phyloP scores from a whole-genome alignment of 1,140 invertebrate genomes.

The Pseudomyrmex cubaensis region DNA sequence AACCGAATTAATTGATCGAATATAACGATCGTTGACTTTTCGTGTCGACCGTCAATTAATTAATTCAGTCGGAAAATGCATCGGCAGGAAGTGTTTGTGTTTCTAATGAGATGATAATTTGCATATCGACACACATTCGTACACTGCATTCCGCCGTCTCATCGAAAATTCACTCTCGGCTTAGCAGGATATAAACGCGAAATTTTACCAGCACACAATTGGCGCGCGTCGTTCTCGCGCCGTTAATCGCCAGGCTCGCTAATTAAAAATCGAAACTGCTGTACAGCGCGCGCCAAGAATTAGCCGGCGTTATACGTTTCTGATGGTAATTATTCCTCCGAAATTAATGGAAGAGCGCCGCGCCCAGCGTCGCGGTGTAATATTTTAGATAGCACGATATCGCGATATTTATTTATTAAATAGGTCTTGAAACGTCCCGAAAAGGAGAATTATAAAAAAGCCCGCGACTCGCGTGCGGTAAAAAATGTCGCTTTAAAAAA shows the following conservation, averaged over 20 bases:
- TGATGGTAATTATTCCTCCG: slow-evolving; percentile 38
- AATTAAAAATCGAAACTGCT: slow-evolving; percentile 50
- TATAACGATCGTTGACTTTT: slow-evolving; percentile 34
- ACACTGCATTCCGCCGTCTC: too few relatives aligned
- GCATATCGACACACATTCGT: slow-evolving; percentile 50
- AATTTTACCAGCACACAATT: slow-evolving; percentile 22
- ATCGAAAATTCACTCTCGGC: slow-evolving; percentile 33
- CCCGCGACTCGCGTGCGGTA: too few relatives aligned
- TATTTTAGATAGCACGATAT: background rate
- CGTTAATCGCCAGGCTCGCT: slow-evolving; percentile 36
- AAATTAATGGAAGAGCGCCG: slow-evolving; percentile 28
- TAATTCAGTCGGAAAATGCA: slow-evolving; percentile 43
- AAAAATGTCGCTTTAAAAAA: too few relatives aligned
- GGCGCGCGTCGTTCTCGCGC: background rate
- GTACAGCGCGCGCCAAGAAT: background rate
- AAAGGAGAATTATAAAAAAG: too few relatives aligned
- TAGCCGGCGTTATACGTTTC: background rate
- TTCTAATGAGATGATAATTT: slow-evolving; percentile 63
- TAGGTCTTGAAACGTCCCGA: too few relatives aligned
- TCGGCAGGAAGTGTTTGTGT: background rate
- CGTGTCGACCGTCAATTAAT: slow-evolving; percentile 53
- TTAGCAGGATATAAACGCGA: slow-evolving; percentile 1
- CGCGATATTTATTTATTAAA: background rate
- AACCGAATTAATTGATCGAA: slow-evolving; percentile 35
- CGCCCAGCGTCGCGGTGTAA: too few relatives aligned